phyloP scores from a whole-genome alignment of 2,888 invertebrate genomes.

The Noctua pronuba region DNA sequence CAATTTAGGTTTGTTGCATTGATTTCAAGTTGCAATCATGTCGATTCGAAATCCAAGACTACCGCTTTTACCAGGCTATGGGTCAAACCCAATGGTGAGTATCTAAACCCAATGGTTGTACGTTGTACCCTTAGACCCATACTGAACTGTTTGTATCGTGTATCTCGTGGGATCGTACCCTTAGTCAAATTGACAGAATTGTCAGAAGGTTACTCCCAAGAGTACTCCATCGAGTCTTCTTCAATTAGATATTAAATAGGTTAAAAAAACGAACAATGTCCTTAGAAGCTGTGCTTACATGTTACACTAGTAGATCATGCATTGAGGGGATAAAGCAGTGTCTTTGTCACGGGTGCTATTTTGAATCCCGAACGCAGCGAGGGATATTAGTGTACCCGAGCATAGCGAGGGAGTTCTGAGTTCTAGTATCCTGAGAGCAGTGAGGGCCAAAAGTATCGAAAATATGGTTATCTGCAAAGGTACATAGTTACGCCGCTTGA shows the following conservation, averaged over 20 bases:
- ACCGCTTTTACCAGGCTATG: constrained; percentile 94
- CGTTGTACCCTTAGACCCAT: background rate
- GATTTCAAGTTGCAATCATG: constrained; percentile 72
- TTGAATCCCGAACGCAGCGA: background rate
- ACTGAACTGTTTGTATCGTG: background rate
- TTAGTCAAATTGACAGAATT: background rate
- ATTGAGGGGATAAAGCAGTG: background rate
- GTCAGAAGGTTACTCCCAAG: background rate
- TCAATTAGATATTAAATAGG: background rate
- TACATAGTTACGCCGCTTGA: background rate
- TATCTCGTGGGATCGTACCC: background rate
- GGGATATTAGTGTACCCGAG: background rate
- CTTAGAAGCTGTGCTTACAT: too few species aligned
- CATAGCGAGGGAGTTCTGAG: background rate
- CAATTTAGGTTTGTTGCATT: constrained; percentile 28
- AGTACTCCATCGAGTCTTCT: background rate
- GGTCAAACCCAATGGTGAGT: constrained; percentile 92
- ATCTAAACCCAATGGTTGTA: constrained; percentile 11
- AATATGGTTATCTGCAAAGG: background rate
- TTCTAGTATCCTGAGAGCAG: background rate
- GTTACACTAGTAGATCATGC: background rate
- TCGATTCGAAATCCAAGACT: constrained; percentile 91
- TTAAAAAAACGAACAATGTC: background rate
- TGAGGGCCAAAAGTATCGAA: background rate
- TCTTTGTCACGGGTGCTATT: background rate